Percentiles rank a stretch among this genome's conserved stretches.
phyloP scores from a whole-genome alignment of 2,888 invertebrate genomes.

The Esperia sulphurella region DNA sequence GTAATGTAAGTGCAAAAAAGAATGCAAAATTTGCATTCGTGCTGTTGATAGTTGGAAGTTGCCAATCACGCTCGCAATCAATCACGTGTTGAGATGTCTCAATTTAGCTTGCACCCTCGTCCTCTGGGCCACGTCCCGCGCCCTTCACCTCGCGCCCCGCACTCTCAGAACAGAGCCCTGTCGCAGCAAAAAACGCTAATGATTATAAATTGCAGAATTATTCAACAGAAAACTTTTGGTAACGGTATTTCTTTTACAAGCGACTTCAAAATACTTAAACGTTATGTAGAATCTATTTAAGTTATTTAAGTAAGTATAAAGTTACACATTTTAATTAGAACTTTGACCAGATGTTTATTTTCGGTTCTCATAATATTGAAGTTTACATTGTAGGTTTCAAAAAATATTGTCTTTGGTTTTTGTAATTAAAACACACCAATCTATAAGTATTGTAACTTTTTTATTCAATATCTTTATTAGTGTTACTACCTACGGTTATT shows the following conservation, averaged over 20 bases:
- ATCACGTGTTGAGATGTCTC: conserved; percentile 71
- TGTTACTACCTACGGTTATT: conserved; percentile 38
- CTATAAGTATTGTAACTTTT: not conserved
- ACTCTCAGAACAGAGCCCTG: conserved; percentile 23
- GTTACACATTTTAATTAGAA: conserved; percentile 4
- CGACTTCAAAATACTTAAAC: conserved; percentile 4
- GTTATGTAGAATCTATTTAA: conserved; percentile 1
- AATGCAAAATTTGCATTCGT: conserved; percentile 52
- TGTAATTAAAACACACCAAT: not conserved
- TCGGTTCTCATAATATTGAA: not conserved
- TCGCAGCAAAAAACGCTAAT: conserved; percentile 59
- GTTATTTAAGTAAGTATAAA: conserved; percentile 1
- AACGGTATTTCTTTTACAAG: conserved; percentile 39
- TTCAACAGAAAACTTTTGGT: conserved; percentile 47
- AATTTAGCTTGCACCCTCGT: conserved; percentile 53
- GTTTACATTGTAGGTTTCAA: not conserved
- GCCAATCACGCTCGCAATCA: conserved; percentile 68
- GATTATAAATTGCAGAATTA: conserved; percentile 72
- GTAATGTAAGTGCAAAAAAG: conserved; percentile 40
- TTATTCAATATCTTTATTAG: too few relatives aligned
- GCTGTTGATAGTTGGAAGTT: conserved; percentile 50
- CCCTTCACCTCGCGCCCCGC: conserved; percentile 22
- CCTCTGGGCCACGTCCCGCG: conserved; percentile 9
- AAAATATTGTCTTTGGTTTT: not conserved
- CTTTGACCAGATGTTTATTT: not conserved